Percentiles rank a stretch among this genome's conserved stretches.
These are phyloP conservation scores for Agrotis exclamationis DNA, from an alignment of 2,888 invertebrate genomes.

Conservation along the genomic window DNA sequence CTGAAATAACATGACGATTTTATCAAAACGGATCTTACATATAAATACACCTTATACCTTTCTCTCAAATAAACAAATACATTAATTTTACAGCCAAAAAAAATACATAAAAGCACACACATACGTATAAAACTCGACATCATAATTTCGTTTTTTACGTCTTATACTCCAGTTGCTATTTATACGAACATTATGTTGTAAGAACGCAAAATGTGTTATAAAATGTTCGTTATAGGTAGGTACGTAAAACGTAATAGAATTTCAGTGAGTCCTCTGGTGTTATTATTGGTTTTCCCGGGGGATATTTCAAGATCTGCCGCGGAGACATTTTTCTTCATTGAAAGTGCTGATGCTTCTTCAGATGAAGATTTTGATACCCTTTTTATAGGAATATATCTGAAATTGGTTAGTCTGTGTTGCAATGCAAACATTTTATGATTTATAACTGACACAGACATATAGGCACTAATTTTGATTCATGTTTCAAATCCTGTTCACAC, in stretches of 20 bases:
- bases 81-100: conserved; percentile 47
- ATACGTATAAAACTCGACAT: conserved; percentile 49
- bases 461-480: background rate
- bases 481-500: background rate
- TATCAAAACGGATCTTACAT: background rate
- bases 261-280: conserved; percentile 55
- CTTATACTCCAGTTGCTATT: conserved; percentile 53
- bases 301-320: conserved; percentile 59
- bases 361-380: conserved; percentile 31
- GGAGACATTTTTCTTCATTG: conserved; percentile 60
- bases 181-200: conserved; percentile 53
- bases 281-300: conserved; percentile 65
- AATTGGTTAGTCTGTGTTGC: conserved; percentile 15
- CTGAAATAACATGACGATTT: background rate
- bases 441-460: no score
- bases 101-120: conserved; percentile 37
- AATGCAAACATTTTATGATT: background rate
- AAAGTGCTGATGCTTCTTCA: conserved; percentile 50
- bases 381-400: conserved; percentile 37
- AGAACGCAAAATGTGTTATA: conserved; percentile 59
- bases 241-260: conserved; percentile 62
- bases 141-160: conserved; percentile 62
- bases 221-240: conserved; percentile 51
- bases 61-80: conserved; percentile 47
- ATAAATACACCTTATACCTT: conserved; percentile 2